Conservation (phyloP, 2,797 vertebrate species). For the Rhabdomys pumilio region DNA sequence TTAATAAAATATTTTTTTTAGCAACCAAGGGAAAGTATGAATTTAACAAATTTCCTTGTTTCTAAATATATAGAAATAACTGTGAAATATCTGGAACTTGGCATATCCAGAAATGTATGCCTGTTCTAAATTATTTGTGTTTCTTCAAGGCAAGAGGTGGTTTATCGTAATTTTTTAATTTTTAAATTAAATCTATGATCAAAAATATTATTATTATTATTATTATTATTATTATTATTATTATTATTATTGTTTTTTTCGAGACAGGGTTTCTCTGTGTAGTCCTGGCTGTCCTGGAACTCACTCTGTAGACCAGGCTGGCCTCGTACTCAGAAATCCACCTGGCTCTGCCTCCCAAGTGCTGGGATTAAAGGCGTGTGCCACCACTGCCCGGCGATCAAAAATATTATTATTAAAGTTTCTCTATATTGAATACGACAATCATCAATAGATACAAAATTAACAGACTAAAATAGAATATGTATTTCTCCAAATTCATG, state of each 20-base stretch:
- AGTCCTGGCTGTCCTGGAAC: too few relatives aligned
- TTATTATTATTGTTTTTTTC: too few relatives aligned
- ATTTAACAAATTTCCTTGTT: not conserved
- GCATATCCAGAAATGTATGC: not conserved
- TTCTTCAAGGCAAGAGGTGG: not conserved
- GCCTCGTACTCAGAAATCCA: too few relatives aligned
- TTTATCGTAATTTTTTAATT: not conserved
- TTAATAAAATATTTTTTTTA: not conserved
- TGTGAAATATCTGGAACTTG: conserved; percentile 26
- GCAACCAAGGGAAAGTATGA: not conserved
- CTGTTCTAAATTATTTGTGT: conserved; percentile 29
- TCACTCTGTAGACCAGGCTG: too few relatives aligned
- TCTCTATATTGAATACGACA: not conserved
- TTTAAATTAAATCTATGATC: not conserved
- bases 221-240: too few relatives aligned
- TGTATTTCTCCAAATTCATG: not conserved
- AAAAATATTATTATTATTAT: too few relatives aligned
- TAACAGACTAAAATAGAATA: not conserved
- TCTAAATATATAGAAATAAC: conserved; percentile 16
- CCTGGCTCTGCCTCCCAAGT: too few relatives aligned
- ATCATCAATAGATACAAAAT: not conserved
- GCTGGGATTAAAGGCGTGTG: too few relatives aligned
- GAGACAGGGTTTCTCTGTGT: too few relatives aligned
- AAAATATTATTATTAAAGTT: not conserved
- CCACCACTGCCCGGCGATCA: too few relatives aligned